A percentile compares a stretch with the other conserved stretches of the same genome.
Conservation (phyloP, 1,140 invertebrate species). For the Saccostrea glomerata region DNA sequence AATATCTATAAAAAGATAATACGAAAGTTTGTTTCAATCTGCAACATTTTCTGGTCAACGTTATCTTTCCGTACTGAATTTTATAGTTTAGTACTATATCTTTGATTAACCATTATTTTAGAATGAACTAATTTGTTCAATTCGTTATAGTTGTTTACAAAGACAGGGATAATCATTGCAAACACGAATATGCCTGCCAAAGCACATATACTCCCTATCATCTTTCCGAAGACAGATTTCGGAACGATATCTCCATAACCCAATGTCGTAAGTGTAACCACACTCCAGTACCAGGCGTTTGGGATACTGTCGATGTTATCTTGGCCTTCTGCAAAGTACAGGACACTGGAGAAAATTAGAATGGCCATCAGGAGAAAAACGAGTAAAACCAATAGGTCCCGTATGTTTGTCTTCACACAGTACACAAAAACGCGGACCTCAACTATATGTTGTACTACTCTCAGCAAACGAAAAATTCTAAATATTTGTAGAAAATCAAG, state of each 20-base stretch:
- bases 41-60: too few relatives aligned
- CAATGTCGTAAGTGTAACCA: slow-evolving; percentile 50
- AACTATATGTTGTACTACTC: slow-evolving; percentile 16
- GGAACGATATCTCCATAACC: slow-evolving; percentile 49
- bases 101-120: too few relatives aligned
- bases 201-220: slow-evolving; percentile 23
- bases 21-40: too few relatives aligned
- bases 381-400: slow-evolving; percentile 42
- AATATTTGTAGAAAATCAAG: background rate
- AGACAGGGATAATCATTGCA: too few relatives aligned
- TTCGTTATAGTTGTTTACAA: too few relatives aligned
- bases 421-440: slow-evolving; percentile 10
- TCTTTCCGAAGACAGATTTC: slow-evolving; percentile 43
- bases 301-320: slow-evolving; percentile 43
- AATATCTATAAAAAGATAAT: too few relatives aligned
- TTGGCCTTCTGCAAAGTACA: slow-evolving; percentile 32
- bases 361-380: slow-evolving; percentile 28
- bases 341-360: slow-evolving; percentile 39
- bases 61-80: too few relatives aligned
- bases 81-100: too few relatives aligned
- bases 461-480: slow-evolving; percentile 7
- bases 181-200: too few relatives aligned
- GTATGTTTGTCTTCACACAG: too few relatives aligned
- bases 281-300: slow-evolving; percentile 40
- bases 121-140: too few relatives aligned